Evolutionary conservation across 2,113 vertebrate species (phyloP), one percentile per base, ranked within the genome.

Genomic region (Microtus richardsoni): DNA sequence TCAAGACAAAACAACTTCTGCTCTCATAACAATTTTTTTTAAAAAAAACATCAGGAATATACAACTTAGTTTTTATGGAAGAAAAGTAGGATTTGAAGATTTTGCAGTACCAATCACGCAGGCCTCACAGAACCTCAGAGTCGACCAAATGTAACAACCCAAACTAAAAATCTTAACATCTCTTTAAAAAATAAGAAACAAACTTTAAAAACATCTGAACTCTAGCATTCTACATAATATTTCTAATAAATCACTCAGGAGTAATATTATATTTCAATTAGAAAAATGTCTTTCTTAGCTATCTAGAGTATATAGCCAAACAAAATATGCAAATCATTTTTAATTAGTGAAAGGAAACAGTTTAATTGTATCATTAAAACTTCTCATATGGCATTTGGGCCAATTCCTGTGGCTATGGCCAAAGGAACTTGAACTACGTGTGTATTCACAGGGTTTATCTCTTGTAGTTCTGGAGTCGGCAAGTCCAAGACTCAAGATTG

Each of bases 81-180:
- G 22, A 13, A 49, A 78, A 60, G 41, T 71, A 60, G 73, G 58
- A 78, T 73, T 78, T 91, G 78, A 89, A 97, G 36, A 89, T 62
- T 95, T 84, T 92, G 39, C 80, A 80, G 39, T 83, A 79, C 95
- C 52, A 91, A 33, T 90, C 58, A 71, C 64, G 91, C 39, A 95
- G 12, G 54, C 68, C 66, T 95, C 19, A 91, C 80, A 14, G 64
- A 84, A 96, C 80, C 78, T 88, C 2, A 85, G 93, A 90, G 86
- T 66, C 7, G 24, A 30, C 39, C 44, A 93, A 77, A 60, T 91
- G 36, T 89, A 74, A 94, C 13, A 92, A 88, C 36, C 11, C 41
- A 89, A 82, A 70, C 5, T 96, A 93, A 96, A 95, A 95, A 62
- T 39, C 68, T 93, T 93, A 91, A 66, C 39, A 90, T 66, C 7